A percentile compares a stretch with the other conserved stretches of the same genome.
These are phyloP conservation scores for Drosophila mettleri DNA, from an alignment of 2,888 invertebrate genomes.

Conservation along the genomic window DNA sequence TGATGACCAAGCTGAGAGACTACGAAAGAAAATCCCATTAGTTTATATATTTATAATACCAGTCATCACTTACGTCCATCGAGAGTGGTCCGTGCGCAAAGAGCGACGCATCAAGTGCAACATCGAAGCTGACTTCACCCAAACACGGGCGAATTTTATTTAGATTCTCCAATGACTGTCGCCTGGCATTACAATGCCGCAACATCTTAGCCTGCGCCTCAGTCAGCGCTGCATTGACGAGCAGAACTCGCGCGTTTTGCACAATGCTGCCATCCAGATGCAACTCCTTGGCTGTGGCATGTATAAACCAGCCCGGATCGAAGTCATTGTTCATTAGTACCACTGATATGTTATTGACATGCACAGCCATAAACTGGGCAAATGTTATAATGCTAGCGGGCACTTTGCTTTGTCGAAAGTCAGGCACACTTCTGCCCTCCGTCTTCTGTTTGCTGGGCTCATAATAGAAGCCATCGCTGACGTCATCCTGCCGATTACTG, in stretches of 20 bases:
- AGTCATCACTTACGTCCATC: constrained; percentile 88
- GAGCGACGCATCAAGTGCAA: constrained; percentile 91
- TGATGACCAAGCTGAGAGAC: constrained; percentile 85
- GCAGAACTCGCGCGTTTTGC: constrained; percentile 88
- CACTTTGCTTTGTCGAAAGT: constrained; percentile 91
- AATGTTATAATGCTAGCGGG: constrained; percentile 92
- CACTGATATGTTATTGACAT: constrained; percentile 90
- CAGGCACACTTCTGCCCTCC: constrained; percentile 85
- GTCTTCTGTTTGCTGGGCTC: constrained; percentile 79
- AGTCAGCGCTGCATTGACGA: constrained; percentile 90
- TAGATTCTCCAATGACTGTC: constrained; percentile 83
- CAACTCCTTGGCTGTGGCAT: constrained; percentile 89
- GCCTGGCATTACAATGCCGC: constrained; percentile 82
- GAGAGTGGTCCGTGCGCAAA: constrained; percentile 94
- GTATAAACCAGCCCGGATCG: constrained; percentile 89
- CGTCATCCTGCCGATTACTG: constrained; percentile 67
- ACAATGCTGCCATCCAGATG: constrained; percentile 89
- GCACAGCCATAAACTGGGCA: constrained; percentile 95
- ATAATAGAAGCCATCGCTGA: constrained; percentile 77
- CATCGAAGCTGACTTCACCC: constrained; percentile 90
- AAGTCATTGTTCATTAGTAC: constrained; percentile 87
- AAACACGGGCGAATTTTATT: constrained; percentile 88
- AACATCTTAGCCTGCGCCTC: constrained; percentile 87
- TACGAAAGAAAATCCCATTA: constrained; percentile 41
- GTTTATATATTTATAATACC: neutral